phyloP scores from a whole-genome alignment of 1,140 invertebrate genomes.

The Cyrtorhinus lividipennis region DNA sequence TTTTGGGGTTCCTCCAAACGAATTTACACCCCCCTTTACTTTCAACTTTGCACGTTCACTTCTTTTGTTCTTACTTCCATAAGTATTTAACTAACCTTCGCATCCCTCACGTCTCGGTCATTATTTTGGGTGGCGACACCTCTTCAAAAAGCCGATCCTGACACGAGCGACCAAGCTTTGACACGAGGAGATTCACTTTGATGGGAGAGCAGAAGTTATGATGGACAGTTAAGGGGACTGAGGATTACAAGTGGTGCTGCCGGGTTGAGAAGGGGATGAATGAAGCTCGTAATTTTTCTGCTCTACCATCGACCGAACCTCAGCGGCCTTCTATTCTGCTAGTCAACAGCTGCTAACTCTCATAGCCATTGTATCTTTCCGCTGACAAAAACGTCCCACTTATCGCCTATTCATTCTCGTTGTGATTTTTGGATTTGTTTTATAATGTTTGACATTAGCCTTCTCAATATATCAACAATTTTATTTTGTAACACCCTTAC shows the following conservation, averaged over 20 bases:
- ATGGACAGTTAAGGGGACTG: neutral
- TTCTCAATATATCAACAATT: too few species aligned
- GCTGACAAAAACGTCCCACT: neutral
- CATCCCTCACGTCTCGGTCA: neutral
- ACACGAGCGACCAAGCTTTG: too few species aligned
- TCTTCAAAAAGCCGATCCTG: neutral
- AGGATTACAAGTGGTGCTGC: constrained; percentile 3
- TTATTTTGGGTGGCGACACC: neutral
- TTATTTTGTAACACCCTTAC: too few species aligned
- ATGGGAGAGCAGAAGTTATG: neutral
- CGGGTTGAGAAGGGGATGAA: too few species aligned
- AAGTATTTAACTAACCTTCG: constrained; percentile 6
- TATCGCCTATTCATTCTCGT: too few species aligned
- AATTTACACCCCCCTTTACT: neutral
- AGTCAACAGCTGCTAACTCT: neutral
- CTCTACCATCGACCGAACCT: neutral
- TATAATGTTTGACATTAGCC: too few species aligned
- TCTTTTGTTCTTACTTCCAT: constrained; percentile 5
- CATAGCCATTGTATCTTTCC: neutral
- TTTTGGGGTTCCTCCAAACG: neutral
- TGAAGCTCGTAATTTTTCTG: constrained; percentile 1
- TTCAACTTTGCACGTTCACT: constrained; percentile 1
- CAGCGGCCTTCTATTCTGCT: neutral
- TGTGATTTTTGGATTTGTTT: too few species aligned
- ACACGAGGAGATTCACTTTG: neutral